Percentiles rank a stretch among this genome's conserved stretches.
Conservation (phyloP, 2,113 vertebrate species). For the Megaceryle maxima region DNA sequence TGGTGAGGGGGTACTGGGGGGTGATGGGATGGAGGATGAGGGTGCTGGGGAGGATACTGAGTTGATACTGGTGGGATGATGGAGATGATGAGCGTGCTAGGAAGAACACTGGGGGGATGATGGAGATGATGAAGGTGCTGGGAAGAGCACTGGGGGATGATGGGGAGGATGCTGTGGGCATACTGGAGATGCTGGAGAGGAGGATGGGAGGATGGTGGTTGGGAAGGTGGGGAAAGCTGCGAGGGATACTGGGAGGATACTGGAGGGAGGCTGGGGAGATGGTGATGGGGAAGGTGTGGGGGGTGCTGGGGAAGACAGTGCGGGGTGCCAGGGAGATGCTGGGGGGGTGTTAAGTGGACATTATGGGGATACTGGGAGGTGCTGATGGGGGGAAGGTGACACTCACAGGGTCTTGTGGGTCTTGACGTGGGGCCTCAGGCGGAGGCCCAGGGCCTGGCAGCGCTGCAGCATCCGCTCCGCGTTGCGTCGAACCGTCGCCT, state of each 20-base stretch:
- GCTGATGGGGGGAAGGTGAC: not conserved
- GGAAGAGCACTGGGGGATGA: not conserved
- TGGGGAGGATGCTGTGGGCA: not conserved
- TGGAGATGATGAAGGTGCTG: conserved; percentile 3
- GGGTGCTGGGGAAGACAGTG: too few relatives aligned
- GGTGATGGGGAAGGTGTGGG: not conserved
- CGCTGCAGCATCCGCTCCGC: conserved; percentile 73
- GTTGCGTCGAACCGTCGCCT: conserved; percentile 72
- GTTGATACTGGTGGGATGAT: not conserved
- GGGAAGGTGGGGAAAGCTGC: not conserved
- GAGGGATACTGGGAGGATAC: not conserved
- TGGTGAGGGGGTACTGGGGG: too few relatives aligned
- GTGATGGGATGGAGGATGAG: not conserved
- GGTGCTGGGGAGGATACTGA: not conserved
- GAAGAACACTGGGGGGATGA: not conserved
- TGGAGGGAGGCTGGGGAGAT: too few relatives aligned
- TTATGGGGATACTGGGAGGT: not conserved
- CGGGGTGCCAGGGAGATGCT: not conserved
- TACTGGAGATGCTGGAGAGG: not conserved
- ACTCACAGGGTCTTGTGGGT: conserved; percentile 86
- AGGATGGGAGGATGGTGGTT: not conserved
- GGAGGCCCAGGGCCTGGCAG: conserved; percentile 74
- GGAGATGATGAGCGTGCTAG: not conserved
- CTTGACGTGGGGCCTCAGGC: conserved; percentile 85
- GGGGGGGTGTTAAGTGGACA: not conserved